phyloP scores from a whole-genome alignment of 2,113 vertebrate genomes.

The Spea bombifrons region DNA sequence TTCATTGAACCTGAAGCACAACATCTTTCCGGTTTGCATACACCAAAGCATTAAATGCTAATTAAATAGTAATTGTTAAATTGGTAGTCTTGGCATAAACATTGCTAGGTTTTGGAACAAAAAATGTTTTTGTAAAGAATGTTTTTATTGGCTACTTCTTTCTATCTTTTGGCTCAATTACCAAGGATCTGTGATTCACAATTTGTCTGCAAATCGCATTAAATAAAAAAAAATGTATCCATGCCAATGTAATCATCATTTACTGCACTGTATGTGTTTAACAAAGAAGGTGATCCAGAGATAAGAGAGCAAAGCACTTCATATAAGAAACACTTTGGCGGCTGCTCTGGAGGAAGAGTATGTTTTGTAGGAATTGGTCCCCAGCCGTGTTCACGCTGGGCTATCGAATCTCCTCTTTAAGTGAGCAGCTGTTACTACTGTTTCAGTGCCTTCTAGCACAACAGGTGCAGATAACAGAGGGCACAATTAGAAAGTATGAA shows the following conservation, averaged over 20 bases:
- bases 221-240: conserved; percentile 8
- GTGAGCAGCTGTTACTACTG: background rate
- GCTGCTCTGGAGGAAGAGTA: background rate
- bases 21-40: conserved; percentile 16
- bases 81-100: background rate
- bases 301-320: background rate
- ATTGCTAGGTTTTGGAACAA: conserved; percentile 18
- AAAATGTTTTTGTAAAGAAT: conserved; percentile 22
- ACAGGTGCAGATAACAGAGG: conserved; percentile 13
- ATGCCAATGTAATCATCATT: background rate
- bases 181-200: conserved; percentile 7
- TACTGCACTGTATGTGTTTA: background rate
- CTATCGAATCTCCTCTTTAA: background rate
- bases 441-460: conserved; percentile 5
- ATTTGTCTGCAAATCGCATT: conserved; percentile 13
- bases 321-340: background rate
- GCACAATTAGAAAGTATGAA: background rate
- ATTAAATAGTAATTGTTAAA: conserved; percentile 18
- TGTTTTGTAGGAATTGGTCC: background rate
- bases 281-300: background rate
- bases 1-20: background rate
- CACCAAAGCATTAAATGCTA: conserved; percentile 16
- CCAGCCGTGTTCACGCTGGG: background rate
- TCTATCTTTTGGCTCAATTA: conserved; percentile 13
- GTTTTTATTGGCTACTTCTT: conserved; percentile 6